Base-by-base conservation (phyloP, 2,888 invertebrate species). In the Leptarthrus brevirostris region DNA sequence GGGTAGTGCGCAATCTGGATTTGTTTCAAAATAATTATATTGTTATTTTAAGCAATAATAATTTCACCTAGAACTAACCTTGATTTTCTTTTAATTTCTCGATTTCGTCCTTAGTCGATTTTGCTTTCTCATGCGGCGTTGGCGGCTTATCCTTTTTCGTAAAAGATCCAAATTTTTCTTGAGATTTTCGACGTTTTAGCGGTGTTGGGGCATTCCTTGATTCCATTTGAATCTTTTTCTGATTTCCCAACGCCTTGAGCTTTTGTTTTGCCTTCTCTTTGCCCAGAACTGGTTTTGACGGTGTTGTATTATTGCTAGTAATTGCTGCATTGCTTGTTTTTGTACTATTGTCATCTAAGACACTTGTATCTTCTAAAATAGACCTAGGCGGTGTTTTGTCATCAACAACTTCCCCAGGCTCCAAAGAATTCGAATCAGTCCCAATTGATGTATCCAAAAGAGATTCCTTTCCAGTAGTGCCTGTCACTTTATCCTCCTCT, bases 71-170 rank as follows among this genome's bases (percentile, higher is more conserved):
- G n/a, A n/a, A 47, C 8, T 44, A 44, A 72, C 74, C 74, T 69
- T 74, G 69, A 10, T 69, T 52, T 49, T 69, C 73, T 40, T 58
- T 56, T 1, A 64, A n/a, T 14, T 74, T 66, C 34, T 76, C 75
- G 14, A 76, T 76, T 44, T 72, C 75, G 5, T 76, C 66, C 40
- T 72, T 76, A 3, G 75, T 76, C 5, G 72, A 24, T 54, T 74
- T 74, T 1, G 75, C 75, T 53, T 74, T 74, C 18, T 76, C 75
- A 30, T 74, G 75, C 5, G 75, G 69, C n/a, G 74, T 72, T 10
- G 69, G 24, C 1, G 72, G 30, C 12, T 72, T 73, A 16, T 74
- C 71, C 34, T 72, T 71, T 22, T 72, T 72, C n/a, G 26, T 40
- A 0, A 5, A 10, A 34, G 52, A 34, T 6, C 1, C 3, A 20